phyloP scores from a whole-genome alignment of 2,888 invertebrate genomes.

The Schizotus pectinicornis region DNA sequence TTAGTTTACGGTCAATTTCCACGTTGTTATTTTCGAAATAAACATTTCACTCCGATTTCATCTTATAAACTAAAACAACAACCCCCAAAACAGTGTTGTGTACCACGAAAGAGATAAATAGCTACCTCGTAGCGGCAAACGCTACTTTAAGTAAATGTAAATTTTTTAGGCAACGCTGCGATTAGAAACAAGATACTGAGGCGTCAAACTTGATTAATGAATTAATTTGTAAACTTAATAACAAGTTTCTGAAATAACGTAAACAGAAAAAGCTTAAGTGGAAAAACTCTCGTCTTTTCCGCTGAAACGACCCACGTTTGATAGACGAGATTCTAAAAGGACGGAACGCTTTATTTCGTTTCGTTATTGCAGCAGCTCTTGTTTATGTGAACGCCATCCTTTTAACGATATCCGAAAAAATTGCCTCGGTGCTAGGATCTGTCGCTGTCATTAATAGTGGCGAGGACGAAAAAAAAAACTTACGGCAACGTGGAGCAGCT shows the following conservation, averaged over 20 bases:
- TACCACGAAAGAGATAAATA: too few species aligned
- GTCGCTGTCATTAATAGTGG: neutral
- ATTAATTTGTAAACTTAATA: slow-evolving; percentile 6
- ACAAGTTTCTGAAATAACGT: neutral
- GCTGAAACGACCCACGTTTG: neutral
- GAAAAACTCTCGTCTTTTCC: neutral
- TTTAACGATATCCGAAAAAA: neutral
- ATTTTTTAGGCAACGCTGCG: neutral
- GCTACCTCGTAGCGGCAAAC: too few species aligned
- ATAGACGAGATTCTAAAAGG: too few species aligned
- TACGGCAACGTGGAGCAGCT: slow-evolving; percentile 93
- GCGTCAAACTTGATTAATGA: slow-evolving; percentile 19
- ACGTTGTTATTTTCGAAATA: neutral
- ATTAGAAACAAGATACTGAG: slow-evolving; percentile 1
- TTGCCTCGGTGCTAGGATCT: neutral
- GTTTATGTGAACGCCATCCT: neutral
- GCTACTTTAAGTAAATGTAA: neutral
- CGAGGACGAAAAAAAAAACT: slow-evolving; percentile 52
- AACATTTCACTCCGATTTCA: neutral
- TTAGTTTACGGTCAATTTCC: too few species aligned
- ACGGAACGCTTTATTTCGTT: too few species aligned
- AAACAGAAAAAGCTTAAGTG: slow-evolving; percentile 1
- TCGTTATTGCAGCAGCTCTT: too few species aligned
- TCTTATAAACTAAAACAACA: too few species aligned
- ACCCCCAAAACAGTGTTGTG: too few species aligned